A percentile compares a stretch with the other conserved stretches of the same genome.
phyloP scores from a whole-genome alignment of 2,888 invertebrate genomes.

The Cremastobaeus sp. region DNA sequence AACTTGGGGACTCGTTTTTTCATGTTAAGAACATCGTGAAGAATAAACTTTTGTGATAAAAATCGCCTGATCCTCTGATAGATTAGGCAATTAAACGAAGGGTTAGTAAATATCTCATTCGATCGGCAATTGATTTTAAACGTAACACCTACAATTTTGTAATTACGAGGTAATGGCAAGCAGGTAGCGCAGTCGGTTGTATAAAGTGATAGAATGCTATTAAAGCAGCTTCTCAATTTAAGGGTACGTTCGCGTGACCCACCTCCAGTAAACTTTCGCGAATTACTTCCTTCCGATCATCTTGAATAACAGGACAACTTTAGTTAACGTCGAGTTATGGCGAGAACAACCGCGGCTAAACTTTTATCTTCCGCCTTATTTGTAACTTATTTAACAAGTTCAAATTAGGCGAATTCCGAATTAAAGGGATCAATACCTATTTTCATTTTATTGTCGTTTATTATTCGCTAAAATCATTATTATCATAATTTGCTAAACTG shows the following conservation, averaged over 20 bases:
- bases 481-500: too few relatives aligned
- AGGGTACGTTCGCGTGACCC: constrained; percentile 64
- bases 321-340: constrained; percentile 37
- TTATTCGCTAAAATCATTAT: too few relatives aligned
- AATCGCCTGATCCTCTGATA: background rate
- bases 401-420: background rate
- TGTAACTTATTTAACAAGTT: background rate
- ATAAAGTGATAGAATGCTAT: constrained; percentile 43
- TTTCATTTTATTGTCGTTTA: too few relatives aligned
- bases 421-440: background rate
- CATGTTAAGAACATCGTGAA: too few relatives aligned
- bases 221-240: constrained; percentile 52
- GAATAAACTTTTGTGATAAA: too few relatives aligned
- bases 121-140: constrained; percentile 24
- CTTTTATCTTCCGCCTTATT: constrained; percentile 28
- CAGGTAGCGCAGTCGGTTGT: constrained; percentile 12
- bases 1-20: background rate
- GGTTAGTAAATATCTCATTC: constrained; percentile 8
- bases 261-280: constrained; percentile 64
- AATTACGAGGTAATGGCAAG: constrained; percentile 26
- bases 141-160: constrained; percentile 31
- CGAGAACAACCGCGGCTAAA: constrained; percentile 30
- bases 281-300: constrained; percentile 66
- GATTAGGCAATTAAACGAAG: background rate
- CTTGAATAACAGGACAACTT: constrained; percentile 59